Percentiles rank a stretch among this genome's conserved stretches.
These are phyloP conservation scores for Siniperca undulata DNA, from an alignment of 2,797 vertebrate genomes.

Conservation along the genomic window DNA sequence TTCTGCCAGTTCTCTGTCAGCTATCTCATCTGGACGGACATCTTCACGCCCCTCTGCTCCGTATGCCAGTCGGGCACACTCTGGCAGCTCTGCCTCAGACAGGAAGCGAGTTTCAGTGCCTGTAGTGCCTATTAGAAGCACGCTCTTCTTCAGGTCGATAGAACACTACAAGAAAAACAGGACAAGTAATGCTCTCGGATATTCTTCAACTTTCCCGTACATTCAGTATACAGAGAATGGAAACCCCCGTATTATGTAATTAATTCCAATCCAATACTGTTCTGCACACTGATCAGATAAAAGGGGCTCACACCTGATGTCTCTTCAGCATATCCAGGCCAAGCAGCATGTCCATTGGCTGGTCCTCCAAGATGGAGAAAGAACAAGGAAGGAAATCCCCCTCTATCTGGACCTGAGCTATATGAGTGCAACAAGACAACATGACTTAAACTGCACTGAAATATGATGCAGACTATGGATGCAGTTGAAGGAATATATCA, in stretches of 20 bases:
- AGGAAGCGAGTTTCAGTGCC: constrained; percentile 97
- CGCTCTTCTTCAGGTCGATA: constrained; percentile 96
- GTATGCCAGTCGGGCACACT: constrained; percentile 95
- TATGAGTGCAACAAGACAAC: constrained; percentile 40
- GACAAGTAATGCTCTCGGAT: neutral
- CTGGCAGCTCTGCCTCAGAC: constrained; percentile 94
- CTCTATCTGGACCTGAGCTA: constrained; percentile 99
- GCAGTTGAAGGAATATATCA: neutral
- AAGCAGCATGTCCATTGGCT: constrained; percentile 99
- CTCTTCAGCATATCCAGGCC: constrained; percentile 99
- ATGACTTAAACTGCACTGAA: neutral
- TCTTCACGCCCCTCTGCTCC: constrained; percentile 92
- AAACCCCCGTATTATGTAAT: neutral
- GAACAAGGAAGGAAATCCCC: constrained; percentile 98
- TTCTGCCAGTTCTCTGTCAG: constrained; percentile 95
- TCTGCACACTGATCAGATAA: constrained; percentile 4
- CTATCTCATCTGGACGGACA: constrained; percentile 91
- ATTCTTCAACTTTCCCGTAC: neutral
- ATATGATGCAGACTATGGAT: neutral
- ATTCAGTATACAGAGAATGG: neutral
- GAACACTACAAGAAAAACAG: constrained; percentile 87
- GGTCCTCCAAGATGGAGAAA: constrained; percentile 98
- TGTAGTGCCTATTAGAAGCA: constrained; percentile 95
- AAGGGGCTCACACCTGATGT: constrained; percentile 90
- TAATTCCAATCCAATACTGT: neutral